These are phyloP conservation scores for Pyrrhia umbra DNA, from an alignment of 2,888 invertebrate species.

Conservation along the genomic window DNA sequence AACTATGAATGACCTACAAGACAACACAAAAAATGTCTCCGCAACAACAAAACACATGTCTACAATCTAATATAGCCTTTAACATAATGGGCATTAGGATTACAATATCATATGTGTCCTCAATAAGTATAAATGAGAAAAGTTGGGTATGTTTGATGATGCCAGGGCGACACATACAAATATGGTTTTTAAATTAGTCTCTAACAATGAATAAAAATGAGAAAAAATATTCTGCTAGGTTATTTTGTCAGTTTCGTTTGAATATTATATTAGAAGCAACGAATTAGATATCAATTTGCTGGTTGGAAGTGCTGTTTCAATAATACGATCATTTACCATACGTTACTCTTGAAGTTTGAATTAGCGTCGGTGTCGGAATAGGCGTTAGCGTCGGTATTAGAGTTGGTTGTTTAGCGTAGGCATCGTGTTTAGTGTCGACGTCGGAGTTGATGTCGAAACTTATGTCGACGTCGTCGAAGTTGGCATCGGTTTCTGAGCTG, in stretches of 20 bases:
- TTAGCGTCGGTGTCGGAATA: too few species aligned
- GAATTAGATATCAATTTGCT: too few species aligned
- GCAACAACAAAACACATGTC: slow-evolving; percentile 1
- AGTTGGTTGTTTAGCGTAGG: too few species aligned
- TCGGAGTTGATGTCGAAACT: too few species aligned
- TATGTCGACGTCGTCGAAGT: too few species aligned
- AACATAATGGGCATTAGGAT: slow-evolving; percentile 16
- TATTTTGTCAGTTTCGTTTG: slow-evolving; percentile 14
- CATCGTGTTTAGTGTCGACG: too few species aligned
- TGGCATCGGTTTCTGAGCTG: too few species aligned
- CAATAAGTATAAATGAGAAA: slow-evolving; percentile 64
- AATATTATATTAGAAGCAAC: slow-evolving; percentile 1
- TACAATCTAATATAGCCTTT: slow-evolving; percentile 26
- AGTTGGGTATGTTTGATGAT: slow-evolving; percentile 62
- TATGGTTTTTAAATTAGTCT: slow-evolving; percentile 56
- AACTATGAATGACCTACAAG: slow-evolving; percentile 14
- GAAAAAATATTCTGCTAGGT: slow-evolving; percentile 19
- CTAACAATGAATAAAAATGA: slow-evolving; percentile 40
- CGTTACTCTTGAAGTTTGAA: too few species aligned
- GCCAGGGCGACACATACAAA: slow-evolving; percentile 47
- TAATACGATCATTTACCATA: too few species aligned
- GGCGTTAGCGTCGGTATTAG: too few species aligned
- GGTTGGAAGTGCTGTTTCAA: too few species aligned
- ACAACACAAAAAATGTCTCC: slow-evolving; percentile 30
- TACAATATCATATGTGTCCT: slow-evolving; percentile 38